A percentile compares a stretch with the other conserved stretches of the same genome.
Conservation (phyloP, 2,888 invertebrate genomes). For the Drosophila sordidula region DNA sequence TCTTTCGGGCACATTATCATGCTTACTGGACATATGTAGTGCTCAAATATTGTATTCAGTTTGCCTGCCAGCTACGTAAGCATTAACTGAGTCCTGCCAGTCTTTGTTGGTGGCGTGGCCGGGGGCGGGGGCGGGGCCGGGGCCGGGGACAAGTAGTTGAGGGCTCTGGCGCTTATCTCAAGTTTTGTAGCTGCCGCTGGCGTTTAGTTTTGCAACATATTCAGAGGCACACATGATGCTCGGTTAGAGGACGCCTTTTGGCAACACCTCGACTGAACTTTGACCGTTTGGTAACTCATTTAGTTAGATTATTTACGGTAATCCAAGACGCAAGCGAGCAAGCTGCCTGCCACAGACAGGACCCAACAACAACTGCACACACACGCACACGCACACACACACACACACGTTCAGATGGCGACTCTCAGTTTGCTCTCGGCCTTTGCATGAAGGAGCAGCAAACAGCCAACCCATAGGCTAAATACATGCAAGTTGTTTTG, state of each 20-base stretch:
- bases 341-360: conserved; percentile 33
- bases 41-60: conserved; percentile 29
- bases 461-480: conserved; percentile 58
- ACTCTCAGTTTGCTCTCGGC: conserved; percentile 26
- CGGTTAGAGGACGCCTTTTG: conserved; percentile 26
- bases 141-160: too few relatives aligned
- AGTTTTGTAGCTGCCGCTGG: conserved; percentile 40
- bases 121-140: not conserved
- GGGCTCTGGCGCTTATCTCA: conserved; percentile 35
- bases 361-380: conserved; percentile 7
- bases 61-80: conserved; percentile 35
- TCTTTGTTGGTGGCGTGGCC: conserved; percentile 4
- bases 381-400: conserved; percentile 7
- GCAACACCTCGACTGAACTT: conserved; percentile 76
- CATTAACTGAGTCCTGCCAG: conserved; percentile 20
- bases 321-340: conserved; percentile 65
- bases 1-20: conserved; percentile 33
- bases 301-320: conserved; percentile 79
- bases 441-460: conserved; percentile 15
- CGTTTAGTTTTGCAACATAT: conserved; percentile 50
- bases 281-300: conserved; percentile 79
- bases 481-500: conserved; percentile 79
- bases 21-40: conserved; percentile 32
- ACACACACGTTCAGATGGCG: conserved; percentile 8
- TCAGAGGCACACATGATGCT: conserved; percentile 12